Base-by-base conservation (phyloP, 2,113 vertebrate genomes). In the Danionella cerebrum region DNA sequence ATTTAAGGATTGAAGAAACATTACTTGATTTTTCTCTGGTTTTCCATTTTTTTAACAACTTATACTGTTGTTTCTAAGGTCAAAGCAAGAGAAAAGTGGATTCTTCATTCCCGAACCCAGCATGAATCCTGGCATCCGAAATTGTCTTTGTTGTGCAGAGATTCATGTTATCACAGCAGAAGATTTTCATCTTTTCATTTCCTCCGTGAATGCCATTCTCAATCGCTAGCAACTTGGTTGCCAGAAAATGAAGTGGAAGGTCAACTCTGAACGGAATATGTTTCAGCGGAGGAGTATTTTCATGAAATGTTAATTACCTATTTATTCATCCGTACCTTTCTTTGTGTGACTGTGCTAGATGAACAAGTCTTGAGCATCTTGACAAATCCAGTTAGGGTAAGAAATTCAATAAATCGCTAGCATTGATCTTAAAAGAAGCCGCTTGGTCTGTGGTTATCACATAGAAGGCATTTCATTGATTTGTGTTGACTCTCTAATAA, bases 171-270 rank as follows among this genome's bases (percentile, higher is more conserved):
- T 72, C 70, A 65, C 41, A 13, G 53, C 24, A 11, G n/a, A 22
- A 60, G 31, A 66, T 67, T 35, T 45, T 60, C 54, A 67, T 59
- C 69, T 45, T 55, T 70, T 72, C 54, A 60, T 69, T 67, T 66
- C 36, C 63, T 33, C n/a, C 33, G 53, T 21, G 36, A 59, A 45
- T 35, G 64, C 45, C 38, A 51, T 59, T 66, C 54, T 52, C 19
- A 29, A 41, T 48, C 2, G 41, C 41, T 50, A 12, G 33, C 7
- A 51, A 19, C 33, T 41, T 21, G 51, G 35, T 47, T 48, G 44
- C 54, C 35, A 36, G 42, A 29, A 38, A n/a, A 14, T 25, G 42
- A 51, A 44, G 54, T 29, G 38, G 66, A 67, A 72, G 63, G 70
- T 67, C 54, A 67, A 31, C 45, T 22, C 13, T 42, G 25, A 59